Evolutionary conservation across 2,888 invertebrate genomes (phyloP), one percentile per base, ranked within the genome.

Genomic region (Drosophila percnosoma): DNA sequence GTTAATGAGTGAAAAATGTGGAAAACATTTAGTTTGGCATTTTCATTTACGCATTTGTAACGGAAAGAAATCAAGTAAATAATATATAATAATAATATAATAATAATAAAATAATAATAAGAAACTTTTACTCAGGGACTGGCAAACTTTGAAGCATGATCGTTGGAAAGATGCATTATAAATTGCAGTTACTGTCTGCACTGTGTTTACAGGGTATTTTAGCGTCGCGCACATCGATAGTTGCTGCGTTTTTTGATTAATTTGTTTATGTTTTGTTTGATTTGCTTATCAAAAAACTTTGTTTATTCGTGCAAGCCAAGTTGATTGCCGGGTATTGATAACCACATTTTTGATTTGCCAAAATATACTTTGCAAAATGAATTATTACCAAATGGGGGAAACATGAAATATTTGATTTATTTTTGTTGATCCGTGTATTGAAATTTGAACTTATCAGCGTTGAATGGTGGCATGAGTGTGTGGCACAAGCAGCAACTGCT

Each of bases 301-400:
- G 53, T 62, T 74, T 63, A 59, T 29, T 24, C 21, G 58, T 51
- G 55, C 65, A 75, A 75, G 58, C 48, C 52, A 29, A 58, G 24
- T 24, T 57, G 57, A 34, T 45, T 61, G 61, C 27, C 59, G 68
- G 45, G 29, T 27, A 40, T 61, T 54, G 52, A 65, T 62, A 57
- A 40, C 21, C 5, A 21, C 2, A 36, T 4, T 15, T 2, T 24
- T 7, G 45, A 24, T 24, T 24, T 45, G 29, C 34, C 53, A 24
- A 24, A 27, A 21, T 21, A 4, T 8, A 18, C 24, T 31, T 31
- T 31, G 13, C 7, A 15, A 33, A 3, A 5, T n/a, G 24, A 34
- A 65, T 10, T 45, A 8, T 45, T 24, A 24, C 34, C 33, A 21
- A 21, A 40, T n/a, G 38, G 4, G 36, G 4, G 11, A 49, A 52